Base-by-base conservation (phyloP, 2,888 invertebrate genomes). In the Rhodophaea formosa region DNA sequence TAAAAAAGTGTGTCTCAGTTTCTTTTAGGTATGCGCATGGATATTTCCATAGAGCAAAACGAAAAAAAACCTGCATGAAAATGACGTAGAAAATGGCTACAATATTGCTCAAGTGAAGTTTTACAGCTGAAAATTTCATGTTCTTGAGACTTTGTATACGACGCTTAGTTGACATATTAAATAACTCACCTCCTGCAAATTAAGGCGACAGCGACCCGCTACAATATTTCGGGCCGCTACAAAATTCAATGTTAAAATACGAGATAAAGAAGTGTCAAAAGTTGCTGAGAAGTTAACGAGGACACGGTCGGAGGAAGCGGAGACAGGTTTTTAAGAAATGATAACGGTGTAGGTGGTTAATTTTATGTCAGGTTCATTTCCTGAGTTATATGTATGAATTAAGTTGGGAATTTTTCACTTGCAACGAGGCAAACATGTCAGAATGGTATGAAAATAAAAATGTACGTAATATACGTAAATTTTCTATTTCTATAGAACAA, bases 321-420 rank as follows among this genome's bases (percentile, higher is more conserved):
- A 23, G 65, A 59, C 59, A 66, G 64, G 57, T 65, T 58, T 58
- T 57, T 62, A 46, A 62, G 56, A 63, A 74, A 68, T 69, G 67
- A 72, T 69, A 67, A 65, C 64, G 56, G 8, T 45, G 8, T 75
- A 70, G 61, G 65, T 67, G 68, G 66, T 66, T 75, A 73, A 75
- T 77, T 75, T 72, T 72, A 67, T 71, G 63, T 59, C 66, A 56
- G 64, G 64, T 57, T 71, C 66, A 77, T 70, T 68, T 63, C 68
- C 70, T 64, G 23, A 23, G 23, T 23, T 23, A 35, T 35, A 0
- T 30, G 57, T 59, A 65, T 58, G 66, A 62, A 67, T 65, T 64
- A 67, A 62, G 66, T n/a, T n/a, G n/a, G n/a, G n/a, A n/a, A n/a
- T n/a, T n/a, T n/a, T n/a, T n/a, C n/a, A n/a, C n/a, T n/a, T n/a